Evolutionary conservation across 2,888 invertebrate species (phyloP), one percentile per base, ranked within the genome.

Genomic region (Hypsopygia costalis): DNA sequence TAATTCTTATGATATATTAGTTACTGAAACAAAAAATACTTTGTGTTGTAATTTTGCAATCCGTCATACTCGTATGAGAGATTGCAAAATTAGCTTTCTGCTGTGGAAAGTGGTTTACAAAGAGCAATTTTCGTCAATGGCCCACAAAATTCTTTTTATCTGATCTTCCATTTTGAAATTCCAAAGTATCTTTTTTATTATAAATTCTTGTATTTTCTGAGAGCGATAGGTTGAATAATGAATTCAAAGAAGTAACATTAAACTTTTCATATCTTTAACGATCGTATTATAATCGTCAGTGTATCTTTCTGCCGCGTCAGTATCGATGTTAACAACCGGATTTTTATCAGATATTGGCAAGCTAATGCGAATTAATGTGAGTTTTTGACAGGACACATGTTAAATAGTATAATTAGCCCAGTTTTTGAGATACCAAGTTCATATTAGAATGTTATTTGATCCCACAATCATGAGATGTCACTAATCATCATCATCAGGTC

Each of bases 1-100:
- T 66, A 65, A 56, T 59, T 58, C 48, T 38, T 41, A 47, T 66
- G 62, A 69, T 63, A 59, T 62, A 70, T 64, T 43, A 49, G 52
- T 51, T 43, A 54, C 45, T 60, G 66, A 68, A 57, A 61, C 60
- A 57, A 61, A 64, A 68, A 69, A 55, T 55, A 56, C 49, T 49
- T 11, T 40, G 58, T 58, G 49, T 52, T 61, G 52, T 56, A 56
- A 41, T 43, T 49, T 56, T 52, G 60, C 51, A 57, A 58, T 53
- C 46, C 50, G 47, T 47, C 41, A 43, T 50, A 48, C 40, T 55
- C 44, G 49, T 51, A 7, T 43, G 41, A 37, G 41, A 37, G n/a
- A 34, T 34, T 25, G 34, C 34, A 25, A 8, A 32, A 32, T 34
- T 34, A 34, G 6, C 30, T 31, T 31, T 31, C 31, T 6, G 12